Conservation (phyloP, 2,797 vertebrate genomes). For the Melanotaenia trifasciata region DNA sequence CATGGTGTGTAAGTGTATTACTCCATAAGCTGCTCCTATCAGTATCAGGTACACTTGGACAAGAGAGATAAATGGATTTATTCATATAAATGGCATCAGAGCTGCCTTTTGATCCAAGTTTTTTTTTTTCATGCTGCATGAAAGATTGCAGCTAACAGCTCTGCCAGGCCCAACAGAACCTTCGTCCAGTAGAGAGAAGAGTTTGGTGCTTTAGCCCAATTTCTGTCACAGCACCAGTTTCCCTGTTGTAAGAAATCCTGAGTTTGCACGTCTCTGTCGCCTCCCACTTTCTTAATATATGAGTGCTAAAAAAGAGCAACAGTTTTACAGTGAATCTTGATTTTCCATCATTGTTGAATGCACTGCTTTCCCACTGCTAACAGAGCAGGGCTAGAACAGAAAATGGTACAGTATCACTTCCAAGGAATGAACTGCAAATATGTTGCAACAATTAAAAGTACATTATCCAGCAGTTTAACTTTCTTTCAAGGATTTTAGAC, state of each 20-base stretch:
- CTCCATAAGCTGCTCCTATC: neutral
- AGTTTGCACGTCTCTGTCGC: neutral
- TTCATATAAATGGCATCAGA: neutral
- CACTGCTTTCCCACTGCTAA: neutral
- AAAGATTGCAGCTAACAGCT: neutral
- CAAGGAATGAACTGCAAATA: neutral
- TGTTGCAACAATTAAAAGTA: neutral
- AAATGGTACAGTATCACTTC: neutral
- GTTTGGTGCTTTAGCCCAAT: neutral
- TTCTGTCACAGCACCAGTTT: neutral
- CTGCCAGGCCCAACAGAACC: neutral
- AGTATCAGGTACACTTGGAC: neutral
- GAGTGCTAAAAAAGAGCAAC: neutral
- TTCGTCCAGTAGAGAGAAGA: neutral
- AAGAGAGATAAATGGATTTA: neutral
- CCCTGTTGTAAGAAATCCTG: neutral
- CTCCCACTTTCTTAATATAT: neutral
- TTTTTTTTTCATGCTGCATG: neutral
- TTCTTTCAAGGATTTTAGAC: neutral
- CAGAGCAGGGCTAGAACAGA: neutral
- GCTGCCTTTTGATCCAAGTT: neutral
- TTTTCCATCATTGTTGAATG: neutral
- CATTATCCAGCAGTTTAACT: neutral
- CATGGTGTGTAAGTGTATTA: neutral
- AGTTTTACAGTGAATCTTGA: neutral